phyloP scores from a whole-genome alignment of 1,140 invertebrate species.

The Archivesica marissinica region DNA sequence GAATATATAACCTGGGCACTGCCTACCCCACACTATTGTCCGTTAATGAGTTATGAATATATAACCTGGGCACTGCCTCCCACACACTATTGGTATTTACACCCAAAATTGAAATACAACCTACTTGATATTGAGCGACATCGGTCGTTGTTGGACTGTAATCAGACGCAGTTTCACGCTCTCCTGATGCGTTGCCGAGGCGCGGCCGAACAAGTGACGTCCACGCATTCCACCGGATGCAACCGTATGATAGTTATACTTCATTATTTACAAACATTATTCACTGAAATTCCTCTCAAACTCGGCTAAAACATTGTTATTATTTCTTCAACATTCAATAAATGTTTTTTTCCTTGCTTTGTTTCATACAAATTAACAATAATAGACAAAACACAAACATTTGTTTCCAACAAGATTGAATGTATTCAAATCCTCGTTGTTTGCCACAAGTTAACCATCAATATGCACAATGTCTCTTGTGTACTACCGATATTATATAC shows the following conservation, averaged over 20 bases:
- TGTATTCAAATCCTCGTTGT: too few relatives aligned
- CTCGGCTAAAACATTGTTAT: background rate
- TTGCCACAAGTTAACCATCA: conserved; percentile 11
- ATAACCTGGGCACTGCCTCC: too few relatives aligned
- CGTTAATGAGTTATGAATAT: too few relatives aligned
- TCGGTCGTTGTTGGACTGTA: conserved; percentile 53
- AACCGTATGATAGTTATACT: conserved; percentile 8
- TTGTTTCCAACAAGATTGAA: too few relatives aligned
- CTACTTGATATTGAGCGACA: conserved; percentile 45
- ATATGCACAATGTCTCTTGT: background rate
- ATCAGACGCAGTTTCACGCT: conserved; percentile 56
- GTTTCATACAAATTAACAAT: background rate
- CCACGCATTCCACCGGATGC: conserved; percentile 46
- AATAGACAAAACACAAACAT: background rate
- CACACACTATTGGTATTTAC: too few relatives aligned
- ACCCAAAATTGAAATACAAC: background rate
- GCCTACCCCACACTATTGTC: too few relatives aligned
- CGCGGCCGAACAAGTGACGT: conserved; percentile 28
- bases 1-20: too few relatives aligned
- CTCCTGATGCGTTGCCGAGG: conserved; percentile 39
- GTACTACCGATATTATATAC: background rate
- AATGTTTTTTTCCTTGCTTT: background rate
- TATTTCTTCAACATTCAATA: background rate
- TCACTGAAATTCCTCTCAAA: background rate
- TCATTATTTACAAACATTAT: background rate